Evolutionary conservation across 2,113 vertebrate species (phyloP).

Genomic region (Oreocharis arfaki): DNA sequence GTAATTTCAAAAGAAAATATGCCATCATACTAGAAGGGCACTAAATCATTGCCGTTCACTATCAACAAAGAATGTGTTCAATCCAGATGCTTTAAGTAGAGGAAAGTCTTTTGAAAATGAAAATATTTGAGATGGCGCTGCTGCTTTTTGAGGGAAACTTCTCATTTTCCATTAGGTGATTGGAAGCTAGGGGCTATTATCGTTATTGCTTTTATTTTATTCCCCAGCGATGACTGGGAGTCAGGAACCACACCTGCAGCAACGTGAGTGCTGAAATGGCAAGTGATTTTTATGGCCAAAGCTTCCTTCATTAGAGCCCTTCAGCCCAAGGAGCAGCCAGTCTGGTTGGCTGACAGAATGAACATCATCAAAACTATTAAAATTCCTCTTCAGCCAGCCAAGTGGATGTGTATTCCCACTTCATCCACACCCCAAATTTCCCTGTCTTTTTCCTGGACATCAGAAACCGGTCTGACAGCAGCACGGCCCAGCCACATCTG

Average conservation of each 20-base stretch:
- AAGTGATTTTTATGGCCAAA: background rate
- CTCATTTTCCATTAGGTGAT: background rate
- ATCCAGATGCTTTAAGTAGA: background rate
- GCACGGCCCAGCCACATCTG: background rate
- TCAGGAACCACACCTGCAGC: background rate
- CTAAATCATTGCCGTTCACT: background rate
- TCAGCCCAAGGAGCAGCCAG: background rate
- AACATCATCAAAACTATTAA: background rate
- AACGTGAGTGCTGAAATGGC: background rate
- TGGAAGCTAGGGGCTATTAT: background rate
- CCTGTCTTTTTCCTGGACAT: background rate
- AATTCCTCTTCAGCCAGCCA: background rate
- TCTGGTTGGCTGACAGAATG: background rate
- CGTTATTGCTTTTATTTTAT: background rate
- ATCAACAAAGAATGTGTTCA: background rate
- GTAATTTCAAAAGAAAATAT: background rate
- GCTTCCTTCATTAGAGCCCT: background rate
- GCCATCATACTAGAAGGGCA: background rate
- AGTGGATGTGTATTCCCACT: background rate
- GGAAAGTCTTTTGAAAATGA: background rate
- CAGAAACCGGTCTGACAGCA: constrained; percentile 3
- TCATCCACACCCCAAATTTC: background rate
- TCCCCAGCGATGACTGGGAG: background rate
- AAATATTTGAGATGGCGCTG: background rate
- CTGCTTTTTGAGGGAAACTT: background rate